Base-by-base conservation (phyloP, 2,113 vertebrate species). In the Pseudolaguvia tuberculata region DNA sequence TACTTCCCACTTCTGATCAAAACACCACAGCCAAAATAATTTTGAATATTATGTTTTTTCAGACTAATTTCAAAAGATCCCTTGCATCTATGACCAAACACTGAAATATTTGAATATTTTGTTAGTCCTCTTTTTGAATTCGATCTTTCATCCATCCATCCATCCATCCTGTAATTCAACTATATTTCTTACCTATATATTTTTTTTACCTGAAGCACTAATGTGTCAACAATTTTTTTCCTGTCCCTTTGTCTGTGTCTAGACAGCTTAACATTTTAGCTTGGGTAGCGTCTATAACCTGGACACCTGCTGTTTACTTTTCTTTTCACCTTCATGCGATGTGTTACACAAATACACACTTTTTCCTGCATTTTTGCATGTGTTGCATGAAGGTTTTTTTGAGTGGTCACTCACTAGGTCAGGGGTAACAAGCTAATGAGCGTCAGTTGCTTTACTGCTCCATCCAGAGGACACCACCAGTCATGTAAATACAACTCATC, bases 101-200 rank as follows among this genome's bases (percentile, higher is more conserved):
- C n/a, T 63, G 14, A 48, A 23, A 66, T 48, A 48, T 66, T 66
- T 66, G 23, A 66, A 47, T 17, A 47, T 66, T 66, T 62, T 62
- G 2, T 62, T 63, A 1, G 35, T 21, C 4, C 11, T 63, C 21
- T 23, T 17, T 12, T 63, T 4, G 35, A 23, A 45, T 23, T 3
- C 35, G 20, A 23, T 35, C 31, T 35, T n/a, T n/a, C n/a, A n/a
- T n/a, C n/a, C n/a, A n/a, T n/a, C n/a, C n/a, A 35, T 4, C 3
- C 31, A 35, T 35, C 31, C 31, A 35, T 35, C 31, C 35, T 1
- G n/a, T 31, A 39, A n/a, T 8, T 5, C 4, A 42, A 42, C 39
- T n/a, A 3, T 1, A 3, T 35, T 18, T 35, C 29, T n/a, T n/a
- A n/a, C n/a, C n/a, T n/a, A n/a, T n/a, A n/a, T n/a, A n/a, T n/a